Evolutionary conservation across 2,888 invertebrate species (phyloP), one percentile per base, ranked within the genome.

Genomic region (Epirrita christyi): DNA sequence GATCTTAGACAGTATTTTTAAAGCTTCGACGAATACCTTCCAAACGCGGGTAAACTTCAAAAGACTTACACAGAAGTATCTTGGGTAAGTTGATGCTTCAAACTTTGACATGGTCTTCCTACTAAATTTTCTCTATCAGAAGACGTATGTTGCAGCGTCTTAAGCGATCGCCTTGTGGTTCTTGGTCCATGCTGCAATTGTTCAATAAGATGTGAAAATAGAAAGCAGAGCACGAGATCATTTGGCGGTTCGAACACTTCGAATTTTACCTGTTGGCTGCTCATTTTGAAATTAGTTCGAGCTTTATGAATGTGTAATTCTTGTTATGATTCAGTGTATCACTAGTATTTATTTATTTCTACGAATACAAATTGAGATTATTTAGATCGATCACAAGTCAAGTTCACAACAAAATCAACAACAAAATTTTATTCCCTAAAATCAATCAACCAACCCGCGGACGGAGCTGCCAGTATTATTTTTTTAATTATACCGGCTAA

Each of bases 61-160:
- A 21, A 7, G 28, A 77, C 92, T 86, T 84, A 93, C 90, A 86
- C 84, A 63, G 89, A 83, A 34, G 92, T 79, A 63, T 93, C 93
- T 77, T 92, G 92, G 45, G 66, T 79, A 37, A 93, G 80, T 69
- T 87, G 88, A 73, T 91, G 89, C 70, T 94, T 94, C 45, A 88
- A 77, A 78, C 71, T 83, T 80, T 91, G 87, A 59, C 86, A 76
- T 43, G 92, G 85, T 72, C 96, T 94, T 70, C 96, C 96, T 70
- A 94, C 94, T 66, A 96, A 89, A 83, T 96, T 97, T 88, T 97
- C 96, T 78, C 95, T 95, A 74, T 96, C 95, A 45, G 92, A 93
- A 34, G 96, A 95, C 43, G 94, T 92, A 59, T 93, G 94, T 81
- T 97, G 96, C 63, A 97, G 83, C 28, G 94, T 94, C 85, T 95